Base-by-base conservation (phyloP, 1,140 invertebrate species). In the Cydia fagiglandana region DNA sequence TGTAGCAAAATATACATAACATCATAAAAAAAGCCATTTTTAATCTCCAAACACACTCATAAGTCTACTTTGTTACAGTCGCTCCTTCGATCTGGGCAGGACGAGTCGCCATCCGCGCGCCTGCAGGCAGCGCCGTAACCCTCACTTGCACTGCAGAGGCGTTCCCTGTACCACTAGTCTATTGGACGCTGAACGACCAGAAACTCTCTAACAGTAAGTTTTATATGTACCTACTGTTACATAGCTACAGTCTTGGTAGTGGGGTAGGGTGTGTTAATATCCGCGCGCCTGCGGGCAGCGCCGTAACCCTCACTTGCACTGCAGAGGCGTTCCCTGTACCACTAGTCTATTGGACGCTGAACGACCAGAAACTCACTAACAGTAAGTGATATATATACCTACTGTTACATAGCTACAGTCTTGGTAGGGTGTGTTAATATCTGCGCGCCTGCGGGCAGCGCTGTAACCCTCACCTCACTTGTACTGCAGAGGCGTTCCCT, bases 81-180 rank as follows among this genome's bases (percentile, higher is more conserved):
- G 73, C 82, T 0, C 88, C 90, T 12, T 84, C 86, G 15, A 85
- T 88, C 7, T 88, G 88, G 86, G 84, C 88, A 2, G 85, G 84
- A 0, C 79, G 86, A 2, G 87, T 87, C 3, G 88, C 97, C 30
- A 94, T 98, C 7, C 96, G 95, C 6, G 96, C 97, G 0, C 96
- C 96, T 3, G 88, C 95, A 7, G 96, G 95, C 73, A 95, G 95
- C 79, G 95, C 97, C 76, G 96, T 97, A 2, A 93, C 95, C 6
- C 92, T 98, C 5, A 95, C 97, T 82, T 97, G 97, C 84, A 95
- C 95, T 77, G 96, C 97, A 1, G 97, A 97, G 93, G 97, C 97
- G 1, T 97, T 96, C 73, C 97, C 97, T 0, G 41, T 78, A 0
- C 90, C 88, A 2, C 84, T 84, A 15, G 78, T 85, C 12, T 86